Evolutionary conservation across 1,140 invertebrate genomes (phyloP).

Genomic region (Cydia splendana): DNA sequence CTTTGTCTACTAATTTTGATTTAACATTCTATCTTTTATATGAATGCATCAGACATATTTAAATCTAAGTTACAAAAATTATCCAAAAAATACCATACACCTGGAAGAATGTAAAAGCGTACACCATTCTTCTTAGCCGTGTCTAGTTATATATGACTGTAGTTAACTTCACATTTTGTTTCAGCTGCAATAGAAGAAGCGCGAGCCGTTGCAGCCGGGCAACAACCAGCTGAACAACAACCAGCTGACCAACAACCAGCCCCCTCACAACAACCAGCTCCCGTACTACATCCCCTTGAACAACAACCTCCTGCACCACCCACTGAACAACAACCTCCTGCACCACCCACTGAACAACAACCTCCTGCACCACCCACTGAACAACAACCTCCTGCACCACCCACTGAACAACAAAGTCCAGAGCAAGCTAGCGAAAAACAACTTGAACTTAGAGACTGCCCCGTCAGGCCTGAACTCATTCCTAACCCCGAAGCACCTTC

Average conservation of each 20-base stretch:
- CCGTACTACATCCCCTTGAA: neutral
- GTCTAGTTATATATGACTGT: neutral
- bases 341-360: neutral
- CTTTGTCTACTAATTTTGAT: too few relatives aligned
- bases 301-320: neutral
- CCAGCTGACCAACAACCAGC: neutral
- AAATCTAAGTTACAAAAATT: too few relatives aligned
- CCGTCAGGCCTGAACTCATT: neutral
- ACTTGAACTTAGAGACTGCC: neutral
- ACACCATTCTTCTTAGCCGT: too few relatives aligned
- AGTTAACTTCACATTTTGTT: neutral
- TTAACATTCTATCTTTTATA: too few relatives aligned
- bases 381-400: neutral
- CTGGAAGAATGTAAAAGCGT: too few relatives aligned
- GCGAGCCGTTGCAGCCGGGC: neutral
- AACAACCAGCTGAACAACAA: neutral
- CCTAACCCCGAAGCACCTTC: too few relatives aligned
- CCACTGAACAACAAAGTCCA: neutral
- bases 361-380: neutral
- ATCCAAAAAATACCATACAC: too few relatives aligned
- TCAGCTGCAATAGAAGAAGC: constrained; percentile 2
- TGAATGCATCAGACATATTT: too few relatives aligned
- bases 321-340: neutral
- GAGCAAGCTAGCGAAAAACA: neutral
- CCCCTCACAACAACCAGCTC: neutral